These are phyloP conservation scores for Agrypnus murinus DNA, from an alignment of 2,888 invertebrate genomes.

Conservation along the genomic window DNA sequence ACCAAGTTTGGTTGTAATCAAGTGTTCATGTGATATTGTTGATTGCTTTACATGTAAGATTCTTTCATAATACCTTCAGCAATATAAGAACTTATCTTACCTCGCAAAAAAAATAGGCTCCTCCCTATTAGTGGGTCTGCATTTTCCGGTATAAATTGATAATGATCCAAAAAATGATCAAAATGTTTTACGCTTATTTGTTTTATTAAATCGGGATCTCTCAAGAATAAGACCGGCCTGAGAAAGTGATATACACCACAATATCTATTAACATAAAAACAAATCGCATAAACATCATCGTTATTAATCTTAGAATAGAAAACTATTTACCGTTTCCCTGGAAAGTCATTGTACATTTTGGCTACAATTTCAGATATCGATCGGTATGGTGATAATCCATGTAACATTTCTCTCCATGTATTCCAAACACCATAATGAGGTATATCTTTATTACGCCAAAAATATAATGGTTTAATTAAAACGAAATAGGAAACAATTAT, in stretches of 20 bases:
- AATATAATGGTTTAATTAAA: constrained; percentile 46
- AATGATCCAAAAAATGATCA: too few species aligned
- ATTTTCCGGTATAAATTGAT: constrained; percentile 59
- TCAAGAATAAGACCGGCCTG: constrained; percentile 71
- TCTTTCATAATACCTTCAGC: too few species aligned
- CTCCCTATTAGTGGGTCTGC: constrained; percentile 73
- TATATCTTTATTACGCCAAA: constrained; percentile 57
- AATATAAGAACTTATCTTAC: too few species aligned
- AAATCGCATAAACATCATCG: too few species aligned
- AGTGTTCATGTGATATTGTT: too few species aligned
- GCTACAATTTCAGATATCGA: constrained; percentile 11
- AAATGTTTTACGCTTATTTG: too few species aligned
- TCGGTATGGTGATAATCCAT: background rate
- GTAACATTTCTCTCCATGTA: background rate
- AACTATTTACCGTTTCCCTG: background rate
- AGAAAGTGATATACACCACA: constrained; percentile 59
- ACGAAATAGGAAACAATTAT: constrained; percentile 45
- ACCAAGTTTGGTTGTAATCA: too few species aligned
- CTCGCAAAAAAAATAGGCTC: too few species aligned
- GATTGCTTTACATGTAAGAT: too few species aligned
- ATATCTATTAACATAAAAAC: too few species aligned
- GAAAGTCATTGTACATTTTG: constrained; percentile 23
- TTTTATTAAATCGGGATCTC: too few species aligned
- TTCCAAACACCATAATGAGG: constrained; percentile 46
- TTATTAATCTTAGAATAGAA: too few species aligned